Evolutionary conservation across 2,888 invertebrate genomes (phyloP), one percentile per base, ranked within the genome.

Genomic region (Acleris laterana): DNA sequence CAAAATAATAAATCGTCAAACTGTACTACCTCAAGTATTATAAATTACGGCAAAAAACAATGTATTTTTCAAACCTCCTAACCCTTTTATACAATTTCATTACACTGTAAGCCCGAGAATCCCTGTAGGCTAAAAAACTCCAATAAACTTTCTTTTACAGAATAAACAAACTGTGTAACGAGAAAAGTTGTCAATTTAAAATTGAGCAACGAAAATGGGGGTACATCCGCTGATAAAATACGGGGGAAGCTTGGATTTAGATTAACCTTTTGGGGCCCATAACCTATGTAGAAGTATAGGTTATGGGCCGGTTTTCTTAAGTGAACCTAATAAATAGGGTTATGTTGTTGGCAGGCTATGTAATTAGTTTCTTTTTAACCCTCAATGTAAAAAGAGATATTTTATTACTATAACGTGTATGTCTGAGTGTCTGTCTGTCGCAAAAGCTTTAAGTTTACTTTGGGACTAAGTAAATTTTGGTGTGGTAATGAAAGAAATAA

Each of bases 131-230:
- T 32, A 50, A 61, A 61, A 56, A 60, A 44, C 28, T 20, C 19
- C 42, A 25, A 53, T 28, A 28, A 44, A 46, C 28, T 55, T 38
- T 28, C 56, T 49, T 55, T 52, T 51, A 46, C 20, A 67, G 63
- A 67, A 68, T 71, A 71, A 70, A 72, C 72, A 72, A 68, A 69
- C 46, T 61, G 67, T 62, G 67, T 70, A 72, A 74, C 72, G 70
- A 68, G 66, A 68, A 73, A 73, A 74, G 72, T 73, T 73, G 71
- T 69, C 68, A 70, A 71, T 69, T 69, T 55, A 56, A 63, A 70
- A 64, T 69, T 68, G 68, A 55, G 61, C 56, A 59, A 44, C 25
- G 59, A 52, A 60, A 65, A 60, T 62, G 48, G 68, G 32, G 62
- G 56, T 56, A 51, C 61, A 61, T 50, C 44, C 19, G 32, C 46